Base-by-base conservation (phyloP, 2,888 invertebrate genomes). In the Acanthosepion lycidas region DNA sequence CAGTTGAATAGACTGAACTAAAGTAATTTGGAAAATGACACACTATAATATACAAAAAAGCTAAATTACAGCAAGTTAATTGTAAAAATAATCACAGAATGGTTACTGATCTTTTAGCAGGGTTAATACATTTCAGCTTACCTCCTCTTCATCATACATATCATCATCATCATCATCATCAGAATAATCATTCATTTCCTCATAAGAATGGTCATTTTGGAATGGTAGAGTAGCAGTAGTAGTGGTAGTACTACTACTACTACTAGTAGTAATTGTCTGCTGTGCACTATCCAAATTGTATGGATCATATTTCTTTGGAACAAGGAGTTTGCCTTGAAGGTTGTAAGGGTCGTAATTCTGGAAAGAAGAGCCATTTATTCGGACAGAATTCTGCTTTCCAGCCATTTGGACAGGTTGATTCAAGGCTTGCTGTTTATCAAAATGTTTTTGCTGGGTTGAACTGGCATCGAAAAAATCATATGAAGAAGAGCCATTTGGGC, bases 261-360 rank as follows among this genome's bases (percentile, higher is more conserved):
- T 42, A 42, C 1, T 53, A 53, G 53, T 53, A 53, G 64, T 64
- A 78, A 33, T 78, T 15, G n/a, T 78, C 78, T 78, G 78, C 78
- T n/a, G n/a, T 33, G 33, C 15, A 78, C n/a, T 78, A 33, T 78
- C 78, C n/a, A 78, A 78, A 78, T 78, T 78, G 78, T 78, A 78
- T 33, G 78, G 78, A 78, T 78, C 78, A 78, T 78, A 78, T 78
- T 78, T 78, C 78, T 78, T 78, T 15, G 78, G 78, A 78, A 78
- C 78, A n/a, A 23, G n/a, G 78, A 78, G 12, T 15, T 78, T 78
- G n/a, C n/a, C 78, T 78, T 78, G 78, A 78, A 78, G 78, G 78
- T 78, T 78, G 78, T 78, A 78, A 78, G 78, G 78, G n/a, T 78
- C 78, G 33, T 78, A 78, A 78, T 78, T 78, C 78, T 78, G 78